Percentiles rank a stretch among this genome's conserved stretches.
Evolutionary conservation across 2,888 invertebrate species (phyloP).

Genomic region (Drosophila longiperda): DNA sequence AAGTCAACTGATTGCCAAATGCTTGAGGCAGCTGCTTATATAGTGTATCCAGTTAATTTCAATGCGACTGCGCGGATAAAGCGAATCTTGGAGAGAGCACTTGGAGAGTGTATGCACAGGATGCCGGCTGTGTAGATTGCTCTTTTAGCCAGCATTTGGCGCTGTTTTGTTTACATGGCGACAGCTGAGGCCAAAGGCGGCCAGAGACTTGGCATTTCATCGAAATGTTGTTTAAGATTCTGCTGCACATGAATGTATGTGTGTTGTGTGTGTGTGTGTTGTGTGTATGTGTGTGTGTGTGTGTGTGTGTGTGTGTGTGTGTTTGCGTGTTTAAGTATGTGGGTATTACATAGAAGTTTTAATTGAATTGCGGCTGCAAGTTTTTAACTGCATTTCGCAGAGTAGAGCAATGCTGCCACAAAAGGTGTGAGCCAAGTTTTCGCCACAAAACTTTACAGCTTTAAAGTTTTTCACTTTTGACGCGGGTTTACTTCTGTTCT

Average conservation of each 20-base stretch:
- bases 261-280: constrained; percentile 7
- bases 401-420: constrained; percentile 22
- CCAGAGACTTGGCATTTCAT: constrained; percentile 38
- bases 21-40: constrained; percentile 58
- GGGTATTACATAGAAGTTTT: constrained; percentile 69
- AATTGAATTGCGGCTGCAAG: constrained; percentile 79
- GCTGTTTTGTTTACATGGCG: constrained; percentile 72
- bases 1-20: constrained; percentile 54
- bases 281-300: background rate
- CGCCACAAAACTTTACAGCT: constrained; percentile 61
- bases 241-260: background rate
- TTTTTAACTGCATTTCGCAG: constrained; percentile 73
- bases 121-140: constrained; percentile 57
- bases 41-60: constrained; percentile 23
- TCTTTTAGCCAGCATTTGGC: constrained; percentile 53
- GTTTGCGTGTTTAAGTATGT: constrained; percentile 14
- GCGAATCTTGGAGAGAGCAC: background rate
- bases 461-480: constrained; percentile 68
- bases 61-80: constrained; percentile 72
- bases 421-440: constrained; percentile 66
- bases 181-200: constrained; percentile 56
- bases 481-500: constrained; percentile 29
- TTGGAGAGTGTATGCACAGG: constrained; percentile 18
- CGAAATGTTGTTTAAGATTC: constrained; percentile 31
- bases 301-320: constrained; percentile 4